Evolutionary conservation across 2,888 invertebrate species (phyloP).

Genomic region (Lasioglossum oenotherae): DNA sequence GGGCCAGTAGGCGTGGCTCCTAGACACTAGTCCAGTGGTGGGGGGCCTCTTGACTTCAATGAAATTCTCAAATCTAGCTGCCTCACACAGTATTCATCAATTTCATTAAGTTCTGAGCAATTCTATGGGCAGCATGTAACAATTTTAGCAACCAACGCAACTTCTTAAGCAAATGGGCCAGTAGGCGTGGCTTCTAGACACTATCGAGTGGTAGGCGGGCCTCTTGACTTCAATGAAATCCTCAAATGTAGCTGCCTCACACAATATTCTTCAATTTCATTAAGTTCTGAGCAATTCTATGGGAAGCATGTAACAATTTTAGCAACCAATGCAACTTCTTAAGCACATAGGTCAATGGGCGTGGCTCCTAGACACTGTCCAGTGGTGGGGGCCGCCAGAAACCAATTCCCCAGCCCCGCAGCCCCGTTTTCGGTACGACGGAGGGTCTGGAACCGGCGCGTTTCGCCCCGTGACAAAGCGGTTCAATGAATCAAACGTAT

Average conservation of each 20-base stretch:
- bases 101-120: too few relatives aligned
- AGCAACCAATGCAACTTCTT: background rate
- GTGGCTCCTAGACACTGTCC: background rate
- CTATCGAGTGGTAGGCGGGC: too few relatives aligned
- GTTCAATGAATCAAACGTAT: conserved; percentile 64
- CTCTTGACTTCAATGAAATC: too few relatives aligned
- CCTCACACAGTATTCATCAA: too few relatives aligned
- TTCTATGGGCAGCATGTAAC: fast-evolving
- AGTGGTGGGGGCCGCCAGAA: background rate
- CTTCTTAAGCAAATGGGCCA: too few relatives aligned
- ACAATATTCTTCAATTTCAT: background rate
- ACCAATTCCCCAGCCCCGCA: background rate
- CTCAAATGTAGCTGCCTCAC: background rate
- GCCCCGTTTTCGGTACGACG: background rate
- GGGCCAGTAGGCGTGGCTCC: too few relatives aligned
- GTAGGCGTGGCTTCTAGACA: too few relatives aligned
- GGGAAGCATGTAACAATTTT: background rate
- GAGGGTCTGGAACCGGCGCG: background rate
- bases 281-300: background rate
- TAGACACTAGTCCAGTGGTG: too few relatives aligned
- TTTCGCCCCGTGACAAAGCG: conserved; percentile 56
- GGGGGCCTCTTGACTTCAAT: too few relatives aligned
- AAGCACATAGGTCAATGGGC: background rate
- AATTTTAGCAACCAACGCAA: too few relatives aligned
- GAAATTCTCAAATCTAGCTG: too few relatives aligned